These are phyloP conservation scores for Capra hircus DNA, from an alignment of 2,113 vertebrate species.

Conservation along the genomic window DNA sequence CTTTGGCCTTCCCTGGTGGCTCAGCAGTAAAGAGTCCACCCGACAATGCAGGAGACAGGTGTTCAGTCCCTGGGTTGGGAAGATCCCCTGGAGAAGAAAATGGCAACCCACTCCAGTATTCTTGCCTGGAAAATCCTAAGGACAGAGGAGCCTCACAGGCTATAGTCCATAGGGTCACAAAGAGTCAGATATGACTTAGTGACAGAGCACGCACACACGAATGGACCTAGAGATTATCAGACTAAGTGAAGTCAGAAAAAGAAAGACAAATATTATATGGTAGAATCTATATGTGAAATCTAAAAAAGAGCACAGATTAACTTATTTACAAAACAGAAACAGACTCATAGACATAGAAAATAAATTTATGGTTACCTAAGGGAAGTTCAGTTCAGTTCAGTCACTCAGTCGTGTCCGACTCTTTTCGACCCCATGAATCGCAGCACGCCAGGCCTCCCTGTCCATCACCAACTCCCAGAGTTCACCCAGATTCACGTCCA, in stretches of 20 bases:
- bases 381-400: too few relatives aligned
- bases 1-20: background rate
- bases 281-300: background rate
- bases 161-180: background rate
- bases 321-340: background rate
- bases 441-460: too few relatives aligned
- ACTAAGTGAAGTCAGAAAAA: background rate
- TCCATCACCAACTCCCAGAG: too few relatives aligned
- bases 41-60: background rate
- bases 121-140: background rate
- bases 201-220: rapidly evolving
- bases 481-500: too few relatives aligned
- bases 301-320: background rate
- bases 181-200: background rate
- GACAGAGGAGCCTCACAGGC: background rate
- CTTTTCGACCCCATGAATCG: too few relatives aligned
- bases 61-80: background rate
- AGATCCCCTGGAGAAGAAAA: background rate
- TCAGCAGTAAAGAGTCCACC: background rate
- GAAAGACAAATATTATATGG: background rate
- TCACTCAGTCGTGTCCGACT: too few relatives aligned
- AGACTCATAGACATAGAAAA: background rate
- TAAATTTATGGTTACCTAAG: background rate
- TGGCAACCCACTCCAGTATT: background rate
- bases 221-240: background rate